Evolutionary conservation across 2,888 invertebrate genomes (phyloP).

Genomic region (Drosophila ezoana): DNA sequence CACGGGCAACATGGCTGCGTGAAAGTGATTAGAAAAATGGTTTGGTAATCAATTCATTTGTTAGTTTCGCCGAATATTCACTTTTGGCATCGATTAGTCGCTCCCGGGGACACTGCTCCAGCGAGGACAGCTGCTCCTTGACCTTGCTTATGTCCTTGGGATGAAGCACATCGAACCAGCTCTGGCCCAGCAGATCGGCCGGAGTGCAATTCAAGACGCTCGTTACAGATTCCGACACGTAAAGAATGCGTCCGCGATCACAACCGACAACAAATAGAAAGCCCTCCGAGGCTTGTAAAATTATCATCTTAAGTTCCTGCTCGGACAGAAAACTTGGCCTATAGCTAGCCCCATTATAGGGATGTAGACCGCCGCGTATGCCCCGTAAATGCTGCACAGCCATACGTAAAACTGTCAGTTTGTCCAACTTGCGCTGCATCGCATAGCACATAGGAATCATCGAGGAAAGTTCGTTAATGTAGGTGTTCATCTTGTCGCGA

Average conservation of each 20-base stretch:
- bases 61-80: conserved; percentile 81
- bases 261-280: conserved; percentile 97
- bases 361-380: conserved; percentile 89
- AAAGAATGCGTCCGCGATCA: conserved; percentile 95
- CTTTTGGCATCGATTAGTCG: conserved; percentile 96
- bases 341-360: conserved; percentile 91
- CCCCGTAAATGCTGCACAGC: conserved; percentile 96
- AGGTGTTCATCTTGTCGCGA: conserved; percentile 98
- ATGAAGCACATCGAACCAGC: conserved; percentile 96
- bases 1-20: conserved; percentile 94
- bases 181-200: conserved; percentile 95
- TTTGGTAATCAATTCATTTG: neutral
- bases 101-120: conserved; percentile 94
- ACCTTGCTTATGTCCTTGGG: conserved; percentile 97
- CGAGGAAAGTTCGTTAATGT: conserved; percentile 94
- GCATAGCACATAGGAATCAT: conserved; percentile 98
- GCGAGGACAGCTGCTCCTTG: conserved; percentile 96
- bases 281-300: conserved; percentile 94
- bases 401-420: conserved; percentile 95
- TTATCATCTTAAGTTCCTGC: conserved; percentile 93
- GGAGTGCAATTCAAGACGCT: conserved; percentile 93
- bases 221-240: conserved; percentile 95
- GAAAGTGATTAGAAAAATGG: neutral
- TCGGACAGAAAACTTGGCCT: conserved; percentile 94
- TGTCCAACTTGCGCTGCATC: conserved; percentile 96